Percentiles rank a stretch among this genome's conserved stretches.
These are phyloP conservation scores for Graphium colonna DNA, from an alignment of 2,888 invertebrate genomes.

Conservation along the genomic window DNA sequence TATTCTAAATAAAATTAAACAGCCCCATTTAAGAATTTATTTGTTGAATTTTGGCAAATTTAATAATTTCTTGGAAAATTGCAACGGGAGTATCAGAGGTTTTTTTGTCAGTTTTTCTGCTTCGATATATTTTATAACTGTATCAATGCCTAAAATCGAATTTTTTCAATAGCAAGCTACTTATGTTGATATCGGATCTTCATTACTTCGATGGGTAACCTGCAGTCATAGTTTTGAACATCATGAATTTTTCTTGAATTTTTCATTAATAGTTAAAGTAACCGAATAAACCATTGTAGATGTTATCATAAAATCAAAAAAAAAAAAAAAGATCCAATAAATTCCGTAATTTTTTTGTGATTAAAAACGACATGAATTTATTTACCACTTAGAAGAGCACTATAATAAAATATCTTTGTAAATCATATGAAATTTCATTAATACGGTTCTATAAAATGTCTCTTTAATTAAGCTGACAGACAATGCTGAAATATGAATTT, in stretches of 20 bases:
- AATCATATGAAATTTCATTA: too few species aligned
- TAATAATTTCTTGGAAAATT: not conserved
- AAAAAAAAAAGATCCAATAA: too few species aligned
- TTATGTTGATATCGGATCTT: constrained; percentile 11
- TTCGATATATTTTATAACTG: constrained; percentile 20
- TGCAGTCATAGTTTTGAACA: constrained; percentile 18
- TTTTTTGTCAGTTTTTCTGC: not conserved
- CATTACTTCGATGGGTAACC: constrained; percentile 19
- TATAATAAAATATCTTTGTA: too few species aligned
- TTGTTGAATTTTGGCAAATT: not conserved
- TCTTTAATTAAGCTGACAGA: too few species aligned
- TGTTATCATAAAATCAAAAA: too few species aligned
- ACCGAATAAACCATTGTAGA: constrained; percentile 18
- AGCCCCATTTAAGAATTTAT: not conserved
- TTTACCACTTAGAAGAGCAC: too few species aligned
- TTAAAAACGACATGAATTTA: too few species aligned
- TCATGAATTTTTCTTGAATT: constrained; percentile 14
- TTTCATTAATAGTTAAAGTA: constrained; percentile 18
- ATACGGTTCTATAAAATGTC: too few species aligned
- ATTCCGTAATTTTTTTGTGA: too few species aligned
- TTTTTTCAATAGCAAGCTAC: constrained; percentile 15
- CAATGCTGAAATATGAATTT: too few species aligned
- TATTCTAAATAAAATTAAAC: not conserved
- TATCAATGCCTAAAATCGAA: constrained; percentile 17
- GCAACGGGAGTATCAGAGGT: not conserved